These are phyloP conservation scores for Ruditapes philippinarum DNA, from an alignment of 1,140 invertebrate species.

Conservation along the genomic window DNA sequence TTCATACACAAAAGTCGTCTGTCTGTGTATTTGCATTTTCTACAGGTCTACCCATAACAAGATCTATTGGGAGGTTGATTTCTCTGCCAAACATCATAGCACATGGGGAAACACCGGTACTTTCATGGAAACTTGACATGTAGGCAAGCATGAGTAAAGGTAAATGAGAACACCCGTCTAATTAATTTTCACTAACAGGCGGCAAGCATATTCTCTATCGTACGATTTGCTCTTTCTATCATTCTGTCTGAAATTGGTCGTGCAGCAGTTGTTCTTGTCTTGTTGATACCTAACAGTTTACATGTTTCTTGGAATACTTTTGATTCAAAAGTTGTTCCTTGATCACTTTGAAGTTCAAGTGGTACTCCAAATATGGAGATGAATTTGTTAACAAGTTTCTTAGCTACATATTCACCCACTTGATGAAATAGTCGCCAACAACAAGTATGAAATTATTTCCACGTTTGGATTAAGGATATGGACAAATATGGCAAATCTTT, in stretches of 20 bases:
- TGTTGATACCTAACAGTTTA: slow-evolving; percentile 44
- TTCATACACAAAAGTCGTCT: not conserved
- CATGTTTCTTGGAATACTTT: slow-evolving; percentile 66
- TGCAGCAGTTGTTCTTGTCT: not conserved
- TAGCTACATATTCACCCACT: slow-evolving; percentile 44
- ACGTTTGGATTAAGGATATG: slow-evolving; percentile 62
- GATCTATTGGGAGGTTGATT: too few species aligned
- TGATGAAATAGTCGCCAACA: slow-evolving; percentile 66
- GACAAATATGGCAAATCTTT: slow-evolving; percentile 70
- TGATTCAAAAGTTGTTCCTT: slow-evolving; percentile 77
- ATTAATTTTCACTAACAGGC: not conserved
- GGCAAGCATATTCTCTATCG: slow-evolving; percentile 13
- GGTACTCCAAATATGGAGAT: slow-evolving; percentile 38
- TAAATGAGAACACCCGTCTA: not conserved
- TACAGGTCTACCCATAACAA: not conserved
- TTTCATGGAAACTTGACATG: slow-evolving; percentile 47
- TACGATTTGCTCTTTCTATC: slow-evolving; percentile 20
- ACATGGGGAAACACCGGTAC: slow-evolving; percentile 56
- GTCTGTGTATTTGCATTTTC: too few species aligned
- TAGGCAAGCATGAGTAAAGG: slow-evolving; percentile 45
- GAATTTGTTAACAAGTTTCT: slow-evolving; percentile 14
- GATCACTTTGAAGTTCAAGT: slow-evolving; percentile 1
- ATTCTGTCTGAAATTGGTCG: not conserved
- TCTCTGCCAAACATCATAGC: slow-evolving; percentile 42
- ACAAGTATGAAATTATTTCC: slow-evolving; percentile 73